Evolutionary conservation across 2,113 vertebrate genomes (phyloP), one percentile per base, ranked within the genome.

Genomic region (Eulemur macaco): DNA sequence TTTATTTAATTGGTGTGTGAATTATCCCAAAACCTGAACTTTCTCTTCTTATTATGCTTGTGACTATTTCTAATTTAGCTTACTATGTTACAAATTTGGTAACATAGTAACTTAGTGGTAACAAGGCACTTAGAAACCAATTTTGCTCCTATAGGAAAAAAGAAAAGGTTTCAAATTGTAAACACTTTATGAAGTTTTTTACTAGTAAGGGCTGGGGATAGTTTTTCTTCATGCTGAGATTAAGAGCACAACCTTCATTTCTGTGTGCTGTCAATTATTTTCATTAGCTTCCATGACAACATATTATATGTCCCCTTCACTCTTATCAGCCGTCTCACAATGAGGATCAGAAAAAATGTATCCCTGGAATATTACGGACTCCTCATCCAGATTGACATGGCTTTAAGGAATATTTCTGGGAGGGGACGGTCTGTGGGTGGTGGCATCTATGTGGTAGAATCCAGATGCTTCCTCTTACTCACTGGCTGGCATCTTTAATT

Each of bases 1-100:
- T 98, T 98, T 97, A 97, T 95, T 98, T 97, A 98, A 97, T 97
- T 97, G 96, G 96, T 97, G 95, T 95, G 97, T 74, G 84, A 98
- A 96, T 97, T 95, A 97, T 78, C 96, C 94, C 6, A 93, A 97
- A 98, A 90, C 96, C 96, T 96, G 91, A 96, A 96, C 95, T 97
- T 96, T 97, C 89, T 96, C 89, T 96, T 95, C 90, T 92, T 94
- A 85, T 77, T 89, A 94, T 54, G 89, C 86, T 84, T 86, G 63
- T 56, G 71, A 97, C 82, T 95, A 92, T 89, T 92, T 96, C 93
- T 97, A 95, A 97, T 95, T 96, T 89, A 87, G 76, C 21, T 69
- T 96, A 29, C 60, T 63, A 63, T 63, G 25, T 63, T 63, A 97
- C 56, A 97, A 90, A 97, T 92, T 97, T 91, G 81, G 80, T 88